Base-by-base conservation (phyloP, 2,888 invertebrate species). In the Agrenia bidenticulata region DNA sequence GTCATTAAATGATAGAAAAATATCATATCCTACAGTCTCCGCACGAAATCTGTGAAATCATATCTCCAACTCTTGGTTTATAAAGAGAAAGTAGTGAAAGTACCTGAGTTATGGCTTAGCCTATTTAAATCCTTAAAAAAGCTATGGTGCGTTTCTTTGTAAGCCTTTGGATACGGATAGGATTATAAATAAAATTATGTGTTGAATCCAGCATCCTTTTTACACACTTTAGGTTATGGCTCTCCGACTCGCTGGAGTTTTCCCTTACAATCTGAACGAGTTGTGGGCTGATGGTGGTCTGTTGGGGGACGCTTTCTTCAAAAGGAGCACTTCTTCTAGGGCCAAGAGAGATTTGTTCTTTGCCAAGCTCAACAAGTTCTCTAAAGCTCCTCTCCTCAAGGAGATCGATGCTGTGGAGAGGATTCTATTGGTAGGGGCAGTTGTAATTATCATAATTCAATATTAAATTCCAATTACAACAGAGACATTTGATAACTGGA, bases 211-310 rank as follows among this genome's bases (percentile, higher is more conserved):
- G 4, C 21, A 45, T 21, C 19, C 15, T 21, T 15, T 15, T 51
- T 21, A 51, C 26, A 9, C 21, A 15, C 23, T 24, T 9, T 50
- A 73, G 73, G 73, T 73, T 13, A 64, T 73, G 65, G 73, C 71
- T 15, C 63, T 73, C 19, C 60, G 69, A 5, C 56, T 72, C 53
- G 65, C 71, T 32, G 73, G 73, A 42, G 63, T 73, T 2, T 68
- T 73, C 37, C 73, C 73, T 2, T 73, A 73, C 62, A 71, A 72
- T 42, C 51, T 73, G 51, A 73, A 73, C 54, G 68, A 69, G 27
- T 45, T 73, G 9, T 69, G 69, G 67, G 55, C 32, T 15, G 65
- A 70, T 21, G 27, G 61, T 37, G 63, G 63, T 27, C 13, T 62
- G 15, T 27, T 66, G 39, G 50, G 59, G 50, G 65, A 57, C 21